These are phyloP conservation scores for Sarcophaga rosellei DNA, from an alignment of 2,888 invertebrate genomes.

Conservation along the genomic window DNA sequence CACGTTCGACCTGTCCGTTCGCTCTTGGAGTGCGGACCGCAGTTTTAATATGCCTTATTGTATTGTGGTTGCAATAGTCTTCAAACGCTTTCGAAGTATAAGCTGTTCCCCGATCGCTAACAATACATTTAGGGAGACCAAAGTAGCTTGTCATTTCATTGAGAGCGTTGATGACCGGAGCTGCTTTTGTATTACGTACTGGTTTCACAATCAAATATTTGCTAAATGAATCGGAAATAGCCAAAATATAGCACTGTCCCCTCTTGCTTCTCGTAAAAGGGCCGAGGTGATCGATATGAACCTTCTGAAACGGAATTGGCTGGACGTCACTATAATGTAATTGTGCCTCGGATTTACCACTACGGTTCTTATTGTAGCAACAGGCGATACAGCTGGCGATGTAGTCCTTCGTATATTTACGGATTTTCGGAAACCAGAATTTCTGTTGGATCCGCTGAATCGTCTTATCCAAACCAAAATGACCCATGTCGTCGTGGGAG, in stretches of 20 bases:
- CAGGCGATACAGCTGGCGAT: neutral
- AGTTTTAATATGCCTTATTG: neutral
- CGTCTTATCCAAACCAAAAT: neutral
- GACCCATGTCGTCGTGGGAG: neutral
- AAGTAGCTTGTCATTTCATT: neutral
- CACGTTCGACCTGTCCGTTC: no score
- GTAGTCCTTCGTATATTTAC: conserved; percentile 9
- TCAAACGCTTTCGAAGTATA: neutral
- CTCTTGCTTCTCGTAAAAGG: neutral
- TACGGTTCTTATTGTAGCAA: no score
- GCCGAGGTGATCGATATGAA: no score
- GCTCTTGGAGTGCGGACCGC: neutral
- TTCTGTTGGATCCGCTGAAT: conserved; percentile 5
- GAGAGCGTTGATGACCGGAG: neutral
- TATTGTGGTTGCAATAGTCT: neutral
- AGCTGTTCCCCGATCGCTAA: conserved; percentile 2
- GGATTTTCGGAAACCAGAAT: conserved; percentile 7
- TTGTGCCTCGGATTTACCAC: neutral
- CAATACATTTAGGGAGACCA: conserved; percentile 2
- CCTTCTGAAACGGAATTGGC: conserved; percentile 1
- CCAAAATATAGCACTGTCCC: neutral
- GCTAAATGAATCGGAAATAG: conserved; percentile 3
- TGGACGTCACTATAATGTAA: neutral
- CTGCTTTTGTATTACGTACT: neutral
- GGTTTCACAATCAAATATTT: conserved; percentile 3